Conservation (phyloP, 2,888 invertebrate genomes). For the Andrena trimmerana region DNA sequence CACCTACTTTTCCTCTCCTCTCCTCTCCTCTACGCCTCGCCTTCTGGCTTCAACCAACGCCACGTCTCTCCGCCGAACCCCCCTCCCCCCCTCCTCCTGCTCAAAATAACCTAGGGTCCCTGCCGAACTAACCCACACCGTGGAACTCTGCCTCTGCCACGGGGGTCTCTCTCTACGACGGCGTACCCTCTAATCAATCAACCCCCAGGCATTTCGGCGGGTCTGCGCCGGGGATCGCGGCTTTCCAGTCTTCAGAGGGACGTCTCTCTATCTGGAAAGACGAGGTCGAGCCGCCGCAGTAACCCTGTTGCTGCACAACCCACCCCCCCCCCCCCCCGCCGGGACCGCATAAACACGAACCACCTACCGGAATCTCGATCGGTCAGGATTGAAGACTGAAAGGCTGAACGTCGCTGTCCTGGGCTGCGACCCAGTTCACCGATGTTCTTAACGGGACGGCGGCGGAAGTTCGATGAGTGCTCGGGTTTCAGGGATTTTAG, state of each 20-base stretch:
- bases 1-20: constrained; percentile 58
- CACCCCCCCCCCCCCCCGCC: constrained; percentile 28
- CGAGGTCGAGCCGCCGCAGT: constrained; percentile 58
- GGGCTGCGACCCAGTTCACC: constrained; percentile 60
- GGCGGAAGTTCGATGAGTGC: not conserved
- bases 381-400: constrained; percentile 66
- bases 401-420: constrained; percentile 40
- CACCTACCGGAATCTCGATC: constrained; percentile 67
- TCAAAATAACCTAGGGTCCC: constrained; percentile 81
- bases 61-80: constrained; percentile 67
- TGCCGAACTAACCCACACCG: constrained; percentile 81
- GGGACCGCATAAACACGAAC: constrained; percentile 54
- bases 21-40: constrained; percentile 43
- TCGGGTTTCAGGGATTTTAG: not conserved
- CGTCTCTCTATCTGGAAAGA: constrained; percentile 74
- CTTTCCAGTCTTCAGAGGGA: constrained; percentile 74
- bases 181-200: constrained; percentile 85
- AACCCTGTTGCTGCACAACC: constrained; percentile 69
- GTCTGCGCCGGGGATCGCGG: constrained; percentile 72
- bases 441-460: constrained; percentile 18
- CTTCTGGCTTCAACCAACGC: constrained; percentile 53
- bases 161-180: constrained; percentile 73
- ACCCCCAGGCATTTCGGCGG: constrained; percentile 82
- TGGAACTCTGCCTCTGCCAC: constrained; percentile 74
- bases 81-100: constrained; percentile 34